phyloP scores from a whole-genome alignment of 2,888 invertebrate species.

The Drosophila differens region DNA sequence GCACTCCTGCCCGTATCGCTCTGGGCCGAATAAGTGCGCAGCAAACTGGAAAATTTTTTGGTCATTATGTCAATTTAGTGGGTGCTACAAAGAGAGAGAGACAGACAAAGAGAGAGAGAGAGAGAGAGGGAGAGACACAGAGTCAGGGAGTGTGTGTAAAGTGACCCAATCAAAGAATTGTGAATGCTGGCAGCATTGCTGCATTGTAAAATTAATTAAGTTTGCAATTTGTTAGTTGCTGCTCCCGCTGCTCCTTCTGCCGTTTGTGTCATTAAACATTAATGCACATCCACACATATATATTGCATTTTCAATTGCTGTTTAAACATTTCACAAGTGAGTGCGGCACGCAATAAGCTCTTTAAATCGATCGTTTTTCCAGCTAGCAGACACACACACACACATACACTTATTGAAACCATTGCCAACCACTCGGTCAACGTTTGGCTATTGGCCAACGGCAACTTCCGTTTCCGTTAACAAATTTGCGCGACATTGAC shows the following conservation, averaged over 20 bases:
- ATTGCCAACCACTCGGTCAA: not conserved
- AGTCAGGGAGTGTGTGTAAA: slow-evolving; percentile 13
- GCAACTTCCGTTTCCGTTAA: slow-evolving; percentile 43
- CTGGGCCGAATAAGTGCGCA: slow-evolving; percentile 51
- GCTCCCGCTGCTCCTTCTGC: slow-evolving; percentile 12
- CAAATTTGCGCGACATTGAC: slow-evolving; percentile 42
- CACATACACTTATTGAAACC: not conserved
- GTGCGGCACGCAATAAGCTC: slow-evolving; percentile 27
- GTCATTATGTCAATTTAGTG: slow-evolving; percentile 77
- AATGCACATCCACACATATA: slow-evolving; percentile 15
- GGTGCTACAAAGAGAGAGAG: slow-evolving; percentile 17
- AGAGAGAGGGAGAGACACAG: not conserved
- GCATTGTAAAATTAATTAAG: slow-evolving; percentile 72
- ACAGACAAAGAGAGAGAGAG: not conserved
- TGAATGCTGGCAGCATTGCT: slow-evolving; percentile 2
- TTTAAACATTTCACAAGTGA: slow-evolving; percentile 43
- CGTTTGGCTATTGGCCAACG: slow-evolving; percentile 36
- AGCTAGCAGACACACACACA: slow-evolving; percentile 1
- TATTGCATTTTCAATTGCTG: slow-evolving; percentile 51
- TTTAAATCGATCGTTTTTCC: slow-evolving; percentile 46
- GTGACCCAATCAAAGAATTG: slow-evolving; percentile 45
- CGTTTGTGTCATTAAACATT: slow-evolving; percentile 42
- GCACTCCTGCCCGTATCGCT: not conserved
- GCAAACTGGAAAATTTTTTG: slow-evolving; percentile 77
- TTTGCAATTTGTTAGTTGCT: slow-evolving; percentile 41